phyloP scores from a whole-genome alignment of 64 coral and sea anemone species.

The Dendronephthya gigantea region DNA sequence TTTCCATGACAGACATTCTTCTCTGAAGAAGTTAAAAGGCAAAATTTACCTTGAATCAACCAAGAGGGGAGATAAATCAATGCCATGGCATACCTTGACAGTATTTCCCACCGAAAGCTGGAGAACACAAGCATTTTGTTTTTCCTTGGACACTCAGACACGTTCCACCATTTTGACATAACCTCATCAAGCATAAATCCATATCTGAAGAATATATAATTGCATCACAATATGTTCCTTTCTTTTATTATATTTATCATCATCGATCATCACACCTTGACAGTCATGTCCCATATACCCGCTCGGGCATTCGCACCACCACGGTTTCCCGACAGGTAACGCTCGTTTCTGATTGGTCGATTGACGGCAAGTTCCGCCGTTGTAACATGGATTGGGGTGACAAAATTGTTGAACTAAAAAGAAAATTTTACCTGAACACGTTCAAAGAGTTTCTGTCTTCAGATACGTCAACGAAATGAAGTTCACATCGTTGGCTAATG shows the following conservation, averaged over 20 bases:
- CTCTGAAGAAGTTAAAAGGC: not conserved
- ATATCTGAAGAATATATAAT: not conserved
- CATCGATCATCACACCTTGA: not conserved
- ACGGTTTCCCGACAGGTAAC: not conserved
- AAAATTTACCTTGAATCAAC: no score
- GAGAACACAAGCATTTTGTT: not conserved
- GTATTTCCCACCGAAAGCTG: not conserved
- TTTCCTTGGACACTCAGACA: not conserved
- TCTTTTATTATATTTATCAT: no score
- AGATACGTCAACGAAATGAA: no score
- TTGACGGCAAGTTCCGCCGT: not conserved
- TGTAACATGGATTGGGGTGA: conserved; percentile 14
- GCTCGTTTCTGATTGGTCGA: not conserved
- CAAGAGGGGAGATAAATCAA: no score
- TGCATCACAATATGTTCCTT: not conserved
- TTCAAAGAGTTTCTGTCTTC: no score
- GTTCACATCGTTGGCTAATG: no score
- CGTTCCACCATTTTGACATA: not conserved
- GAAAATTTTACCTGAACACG: no score
- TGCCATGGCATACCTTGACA: not conserved
- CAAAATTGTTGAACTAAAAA: not conserved
- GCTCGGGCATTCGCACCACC: not conserved
- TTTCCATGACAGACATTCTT: not conserved
- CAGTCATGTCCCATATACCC: not conserved
- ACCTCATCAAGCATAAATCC: not conserved